phyloP scores from a whole-genome alignment of 1,140 invertebrate genomes.

The Lerema accius region DNA sequence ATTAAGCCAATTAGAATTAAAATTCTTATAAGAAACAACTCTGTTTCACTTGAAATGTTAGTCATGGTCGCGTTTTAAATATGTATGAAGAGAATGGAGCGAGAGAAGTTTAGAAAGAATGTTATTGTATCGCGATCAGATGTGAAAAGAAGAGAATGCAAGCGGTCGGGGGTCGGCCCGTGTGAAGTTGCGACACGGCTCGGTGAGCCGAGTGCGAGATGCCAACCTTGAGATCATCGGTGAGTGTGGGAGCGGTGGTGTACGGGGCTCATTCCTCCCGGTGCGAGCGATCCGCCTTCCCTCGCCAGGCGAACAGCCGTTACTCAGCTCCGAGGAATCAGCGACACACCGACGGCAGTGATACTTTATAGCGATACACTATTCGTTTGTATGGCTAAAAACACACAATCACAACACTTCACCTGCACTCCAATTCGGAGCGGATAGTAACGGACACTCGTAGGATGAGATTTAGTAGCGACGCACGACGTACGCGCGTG shows the following conservation, averaged over 20 bases:
- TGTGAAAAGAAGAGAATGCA: conserved; percentile 68
- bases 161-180: conserved; percentile 59
- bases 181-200: conserved; percentile 48
- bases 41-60: conserved; percentile 34
- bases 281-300: conserved; percentile 72
- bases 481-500: conserved; percentile 59
- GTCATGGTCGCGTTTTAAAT: conserved; percentile 35
- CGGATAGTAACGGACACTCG: conserved; percentile 67
- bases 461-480: conserved; percentile 64
- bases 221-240: conserved; percentile 82
- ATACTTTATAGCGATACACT: conserved; percentile 78
- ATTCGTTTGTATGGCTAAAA: conserved; percentile 74
- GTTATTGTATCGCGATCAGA: conserved; percentile 68
- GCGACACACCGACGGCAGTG: conserved; percentile 61
- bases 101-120: conserved; percentile 49
- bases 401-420: conserved; percentile 78
- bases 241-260: conserved; percentile 73
- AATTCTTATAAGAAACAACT: conserved; percentile 35
- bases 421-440: conserved; percentile 69
- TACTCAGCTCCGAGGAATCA: conserved; percentile 62
- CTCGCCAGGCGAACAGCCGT: conserved; percentile 77
- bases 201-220: conserved; percentile 45
- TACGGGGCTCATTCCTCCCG: conserved; percentile 81
- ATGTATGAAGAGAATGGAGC: conserved; percentile 55
- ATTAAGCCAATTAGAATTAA: conserved; percentile 28